Evolutionary conservation across 1,140 invertebrate species (phyloP).

Genomic region (Pomacea maculata): DNA sequence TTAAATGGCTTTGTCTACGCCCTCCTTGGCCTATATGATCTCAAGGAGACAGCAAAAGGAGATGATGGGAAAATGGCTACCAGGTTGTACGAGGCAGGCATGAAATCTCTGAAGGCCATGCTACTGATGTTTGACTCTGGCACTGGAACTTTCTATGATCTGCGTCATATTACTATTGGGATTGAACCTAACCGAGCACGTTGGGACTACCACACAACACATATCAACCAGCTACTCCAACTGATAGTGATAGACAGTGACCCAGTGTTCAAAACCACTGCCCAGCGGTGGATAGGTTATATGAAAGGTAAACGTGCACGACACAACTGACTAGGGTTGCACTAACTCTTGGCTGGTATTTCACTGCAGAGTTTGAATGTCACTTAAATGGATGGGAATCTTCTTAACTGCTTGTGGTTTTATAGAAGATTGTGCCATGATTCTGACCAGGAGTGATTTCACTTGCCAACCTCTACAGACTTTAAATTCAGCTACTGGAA

Average conservation of each 20-base stretch:
- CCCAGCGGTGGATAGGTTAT: conserved; percentile 93
- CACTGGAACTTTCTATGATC: conserved; percentile 95
- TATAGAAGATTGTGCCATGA: no score
- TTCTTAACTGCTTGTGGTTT: no score
- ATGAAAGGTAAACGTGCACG: conserved; percentile 78
- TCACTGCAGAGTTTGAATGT: no score
- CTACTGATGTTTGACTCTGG: conserved; percentile 95
- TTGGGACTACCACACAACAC: conserved; percentile 99
- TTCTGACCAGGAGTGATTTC: no score
- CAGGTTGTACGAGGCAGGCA: conserved; percentile 83
- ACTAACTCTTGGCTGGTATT: no score
- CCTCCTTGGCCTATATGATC: conserved; percentile 93
- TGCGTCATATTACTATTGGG: conserved; percentile 86
- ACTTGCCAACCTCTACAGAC: no score
- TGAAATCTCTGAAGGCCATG: conserved; percentile 88
- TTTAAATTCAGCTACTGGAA: no score
- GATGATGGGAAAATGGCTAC: conserved; percentile 43
- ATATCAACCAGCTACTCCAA: conserved; percentile 94
- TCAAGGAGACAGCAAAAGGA: conserved; percentile 71
- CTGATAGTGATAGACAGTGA: conserved; percentile 85
- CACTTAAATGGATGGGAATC: no score
- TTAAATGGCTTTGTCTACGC: conserved; percentile 99
- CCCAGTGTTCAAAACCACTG: conserved; percentile 82
- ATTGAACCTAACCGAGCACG: conserved; percentile 85
- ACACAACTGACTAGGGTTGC: conserved; percentile 54